Percentiles rank a stretch among this genome's conserved stretches.
phyloP scores from a whole-genome alignment of 2,113 vertebrate species.

The Baryphthengus martii region DNA sequence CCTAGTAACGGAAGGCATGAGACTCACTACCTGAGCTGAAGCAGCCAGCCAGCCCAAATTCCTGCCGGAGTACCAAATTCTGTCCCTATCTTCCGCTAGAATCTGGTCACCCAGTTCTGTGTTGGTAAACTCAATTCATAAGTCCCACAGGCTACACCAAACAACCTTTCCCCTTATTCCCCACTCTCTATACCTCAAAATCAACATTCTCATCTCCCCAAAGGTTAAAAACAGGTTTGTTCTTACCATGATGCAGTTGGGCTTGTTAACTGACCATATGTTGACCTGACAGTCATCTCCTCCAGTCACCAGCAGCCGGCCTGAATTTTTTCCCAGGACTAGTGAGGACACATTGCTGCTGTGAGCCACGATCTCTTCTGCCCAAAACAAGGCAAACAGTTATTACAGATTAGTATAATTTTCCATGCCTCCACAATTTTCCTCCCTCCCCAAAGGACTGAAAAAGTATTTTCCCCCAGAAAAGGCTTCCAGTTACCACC shows the following conservation, averaged over 20 bases:
- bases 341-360: slow-evolving; percentile 87
- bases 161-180: not conserved
- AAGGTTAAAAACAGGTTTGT: not conserved
- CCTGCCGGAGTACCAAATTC: not conserved
- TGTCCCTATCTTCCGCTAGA: not conserved
- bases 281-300: slow-evolving; percentile 95
- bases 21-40: not conserved
- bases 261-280: slow-evolving; percentile 94
- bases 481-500: not conserved
- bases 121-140: not conserved
- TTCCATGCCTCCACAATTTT: not conserved
- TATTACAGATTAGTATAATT: not conserved
- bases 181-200: not conserved
- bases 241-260: slow-evolving; percentile 98
- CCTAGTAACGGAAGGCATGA: not conserved
- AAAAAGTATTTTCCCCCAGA: not conserved
- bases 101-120: not conserved
- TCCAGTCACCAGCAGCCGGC: slow-evolving; percentile 90
- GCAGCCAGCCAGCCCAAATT: not conserved
- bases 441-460: not conserved
- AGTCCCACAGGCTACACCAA: not conserved
- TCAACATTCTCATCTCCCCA: not conserved
- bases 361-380: slow-evolving; percentile 93
- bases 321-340: slow-evolving; percentile 87
- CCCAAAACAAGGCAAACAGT: not conserved